Evolutionary conservation across 2,888 invertebrate genomes (phyloP).

Genomic region (Dinocampus coccinellae): DNA sequence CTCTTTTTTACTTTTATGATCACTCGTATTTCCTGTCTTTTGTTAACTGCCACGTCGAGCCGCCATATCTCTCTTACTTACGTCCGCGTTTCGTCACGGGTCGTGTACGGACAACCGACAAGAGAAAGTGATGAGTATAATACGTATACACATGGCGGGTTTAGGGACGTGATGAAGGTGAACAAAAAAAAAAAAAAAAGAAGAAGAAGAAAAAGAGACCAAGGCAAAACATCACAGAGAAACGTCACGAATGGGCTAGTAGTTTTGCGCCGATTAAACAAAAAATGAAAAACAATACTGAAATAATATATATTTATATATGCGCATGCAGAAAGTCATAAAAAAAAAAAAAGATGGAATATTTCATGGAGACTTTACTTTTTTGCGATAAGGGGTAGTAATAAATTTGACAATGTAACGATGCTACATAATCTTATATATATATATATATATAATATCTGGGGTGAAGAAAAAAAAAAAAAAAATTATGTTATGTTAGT

Average conservation of each 20-base stretch:
- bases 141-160: constrained; percentile 30
- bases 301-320: too few species aligned
- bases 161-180: too few species aligned
- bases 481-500: too few species aligned
- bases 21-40: constrained; percentile 58
- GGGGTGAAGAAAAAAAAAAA: background rate
- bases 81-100: constrained; percentile 62
- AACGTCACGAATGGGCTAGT: too few species aligned
- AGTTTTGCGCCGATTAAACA: background rate
- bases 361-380: constrained; percentile 37
- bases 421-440: background rate
- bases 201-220: too few species aligned
- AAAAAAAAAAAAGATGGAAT: background rate
- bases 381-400: constrained; percentile 42
- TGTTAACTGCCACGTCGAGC: constrained; percentile 37
- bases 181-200: too few species aligned
- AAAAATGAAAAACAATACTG: background rate
- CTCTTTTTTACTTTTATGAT: constrained; percentile 67
- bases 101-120: constrained; percentile 57
- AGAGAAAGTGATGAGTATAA: constrained; percentile 56
- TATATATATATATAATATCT: background rate
- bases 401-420: background rate
- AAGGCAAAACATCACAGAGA: too few species aligned
- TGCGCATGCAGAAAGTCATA: too few species aligned
- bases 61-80: constrained; percentile 67